phyloP scores from a whole-genome alignment of 2,113 vertebrate genomes.

The Pomatostomus ruficeps region DNA sequence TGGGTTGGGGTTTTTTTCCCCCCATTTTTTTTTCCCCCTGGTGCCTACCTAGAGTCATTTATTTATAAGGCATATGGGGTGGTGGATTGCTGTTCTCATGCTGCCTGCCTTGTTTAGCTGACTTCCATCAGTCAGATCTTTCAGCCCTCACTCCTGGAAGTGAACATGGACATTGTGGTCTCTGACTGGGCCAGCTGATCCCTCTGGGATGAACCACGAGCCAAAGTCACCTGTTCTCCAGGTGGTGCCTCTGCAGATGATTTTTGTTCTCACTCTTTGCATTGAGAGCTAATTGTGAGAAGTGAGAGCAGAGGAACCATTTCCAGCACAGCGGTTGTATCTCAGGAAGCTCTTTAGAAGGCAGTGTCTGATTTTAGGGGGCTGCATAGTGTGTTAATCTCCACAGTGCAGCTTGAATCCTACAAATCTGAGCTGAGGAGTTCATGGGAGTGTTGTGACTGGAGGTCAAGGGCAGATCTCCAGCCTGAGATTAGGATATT shows the following conservation, averaged over 20 bases:
- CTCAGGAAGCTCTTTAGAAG: neutral
- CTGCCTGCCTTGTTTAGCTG: neutral
- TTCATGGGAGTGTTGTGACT: neutral
- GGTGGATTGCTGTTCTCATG: neutral
- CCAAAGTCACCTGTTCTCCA: neutral
- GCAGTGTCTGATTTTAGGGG: neutral
- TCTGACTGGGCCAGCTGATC: neutral
- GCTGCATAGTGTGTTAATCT: fast-evolving
- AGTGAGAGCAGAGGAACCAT: neutral
- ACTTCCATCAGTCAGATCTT: neutral
- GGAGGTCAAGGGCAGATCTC: neutral
- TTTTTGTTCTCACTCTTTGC: neutral
- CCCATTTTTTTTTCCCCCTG: fast-evolving
- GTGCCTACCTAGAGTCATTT: neutral
- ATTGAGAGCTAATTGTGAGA: neutral
- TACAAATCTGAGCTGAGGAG: neutral
- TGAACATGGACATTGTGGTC: neutral
- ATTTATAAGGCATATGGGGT: neutral
- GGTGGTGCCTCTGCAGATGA: neutral
- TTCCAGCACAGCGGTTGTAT: neutral
- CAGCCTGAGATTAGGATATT: neutral
- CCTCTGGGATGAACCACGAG: neutral
- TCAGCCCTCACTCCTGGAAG: neutral
- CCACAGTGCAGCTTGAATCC: neutral
- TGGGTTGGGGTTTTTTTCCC: fast-evolving